Evolutionary conservation across 2,888 invertebrate species (phyloP), one percentile per base, ranked within the genome.

Genomic region (Ophraella communa): DNA sequence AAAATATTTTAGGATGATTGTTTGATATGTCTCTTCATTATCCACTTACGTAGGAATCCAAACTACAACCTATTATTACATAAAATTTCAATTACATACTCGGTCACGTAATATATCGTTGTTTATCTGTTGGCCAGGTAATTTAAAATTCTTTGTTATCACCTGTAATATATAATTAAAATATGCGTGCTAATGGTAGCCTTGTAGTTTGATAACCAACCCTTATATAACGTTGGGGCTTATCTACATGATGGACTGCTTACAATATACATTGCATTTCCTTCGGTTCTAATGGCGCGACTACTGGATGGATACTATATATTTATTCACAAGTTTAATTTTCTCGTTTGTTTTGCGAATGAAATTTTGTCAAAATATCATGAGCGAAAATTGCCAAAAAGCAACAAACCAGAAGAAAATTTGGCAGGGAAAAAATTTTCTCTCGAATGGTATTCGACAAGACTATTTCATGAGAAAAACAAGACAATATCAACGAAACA

Each of bases 161-260:
- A 60, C 60, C 60, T 60, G 30, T 53, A 59, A 51, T 52, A 42
- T 58, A 47, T 52, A 60, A 60, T 60, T 60, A 60, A 60, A 60
- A 60, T 60, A 52, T 60, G 60, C 60, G 60, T 60, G 60, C 52
- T 27, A 42, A 49, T 57, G 57, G 30, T 57, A 27, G 57, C 23
- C 33, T 42, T 53, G 39, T 14, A 44, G 42, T 60, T n/a, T 60
- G 60, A 60, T 60, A 60, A 60, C 56, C 52, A 52, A 44, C 60
- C 60, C 60, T 59, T 59, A 56, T 56, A 56, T 45, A 24, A 45
- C 47, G 45, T n/a, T 18, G 27, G n/a, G n/a, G 47, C 57, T 57
- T 57, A 60, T 60, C 60, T 60, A 21, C 60, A 60, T 60, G 60
- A 60, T 60, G 60, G 53, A 60, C 60, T 60, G 60, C 42, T n/a